Evolutionary conservation across 2,888 invertebrate species (phyloP).

Genomic region (Stenchaetothrips biformis): DNA sequence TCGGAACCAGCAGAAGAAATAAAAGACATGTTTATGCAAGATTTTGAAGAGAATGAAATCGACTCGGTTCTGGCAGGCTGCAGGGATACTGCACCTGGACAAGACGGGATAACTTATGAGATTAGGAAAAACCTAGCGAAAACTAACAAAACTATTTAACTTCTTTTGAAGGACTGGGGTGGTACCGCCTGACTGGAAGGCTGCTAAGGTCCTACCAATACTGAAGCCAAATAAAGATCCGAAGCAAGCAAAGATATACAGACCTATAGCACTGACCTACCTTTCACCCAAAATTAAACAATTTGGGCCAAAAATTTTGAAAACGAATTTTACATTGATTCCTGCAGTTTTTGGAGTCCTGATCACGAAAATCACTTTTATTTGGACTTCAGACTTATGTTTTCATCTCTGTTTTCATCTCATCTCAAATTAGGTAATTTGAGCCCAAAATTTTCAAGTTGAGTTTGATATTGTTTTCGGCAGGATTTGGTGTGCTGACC

Average conservation of each 20-base stretch:
- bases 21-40: not conserved
- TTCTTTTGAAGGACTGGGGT: conserved; percentile 11
- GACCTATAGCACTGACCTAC: conserved; percentile 33
- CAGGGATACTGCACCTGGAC: conserved; percentile 30
- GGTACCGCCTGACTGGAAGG: conserved; percentile 29
- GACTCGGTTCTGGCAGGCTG: too few relatives aligned
- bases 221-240: conserved; percentile 31
- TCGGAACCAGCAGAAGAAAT: conserved; percentile 1
- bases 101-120: conserved; percentile 29
- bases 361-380: too few relatives aligned
- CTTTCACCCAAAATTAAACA: too few relatives aligned
- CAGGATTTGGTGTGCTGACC: too few relatives aligned
- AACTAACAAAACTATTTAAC: conserved; percentile 29
- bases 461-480: too few relatives aligned
- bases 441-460: too few relatives aligned
- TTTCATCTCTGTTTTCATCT: too few relatives aligned
- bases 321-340: too few relatives aligned
- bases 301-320: too few relatives aligned
- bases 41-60: conserved; percentile 26
- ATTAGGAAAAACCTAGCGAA: conserved; percentile 27
- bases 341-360: too few relatives aligned
- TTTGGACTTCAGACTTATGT: too few relatives aligned
- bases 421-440: too few relatives aligned
- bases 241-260: conserved; percentile 28
- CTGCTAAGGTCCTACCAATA: conserved; percentile 28